Evolutionary conservation across 2,888 invertebrate genomes (phyloP), one percentile per base, ranked within the genome.

Genomic region (Ochropacha duplaris): DNA sequence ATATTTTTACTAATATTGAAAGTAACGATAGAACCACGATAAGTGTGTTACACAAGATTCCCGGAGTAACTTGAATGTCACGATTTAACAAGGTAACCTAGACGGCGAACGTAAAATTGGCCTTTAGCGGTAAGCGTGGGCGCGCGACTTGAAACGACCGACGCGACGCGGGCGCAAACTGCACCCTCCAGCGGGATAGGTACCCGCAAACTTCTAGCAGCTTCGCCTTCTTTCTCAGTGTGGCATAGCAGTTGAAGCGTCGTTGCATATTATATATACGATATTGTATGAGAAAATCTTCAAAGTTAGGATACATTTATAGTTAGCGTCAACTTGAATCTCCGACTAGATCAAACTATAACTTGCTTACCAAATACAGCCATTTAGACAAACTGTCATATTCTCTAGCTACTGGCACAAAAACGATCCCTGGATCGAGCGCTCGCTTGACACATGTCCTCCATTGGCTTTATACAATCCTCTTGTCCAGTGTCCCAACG

Each of bases 391-490:
- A 11, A 19, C 57, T 56, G 57, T 62, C 51, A 61, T 57, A 61
- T 68, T 66, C 61, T 66, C 59, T 66, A 51, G 58, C 58, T 64
- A 61, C 65, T 63, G 58, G 59, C 65, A 72, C 74, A 84, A 86
- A 86, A 86, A 86, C 80, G 64, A 71, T 73, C 73, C 69, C 69
- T 60, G 60, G 59, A 61, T 68, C 68, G 67, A 69, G 68, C 69
- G 62, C 66, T 70, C 64, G 64, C 65, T 67, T 86, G 87, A 83
- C 87, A 87, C 81, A 82, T 87, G 86, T 87, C 86, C 81, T 76
- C 81, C 62, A 76, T 74, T 78, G 83, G 86, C 83, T 84, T 87
- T 81, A 72, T 67, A 69, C 72, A 74, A 78, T 71, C 79, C 81
- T 78, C 69, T 65, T 65, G 74, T 70, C 78, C 73, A 68, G 67